Conservation (phyloP, 2,113 vertebrate species). For the Fulica atra region DNA sequence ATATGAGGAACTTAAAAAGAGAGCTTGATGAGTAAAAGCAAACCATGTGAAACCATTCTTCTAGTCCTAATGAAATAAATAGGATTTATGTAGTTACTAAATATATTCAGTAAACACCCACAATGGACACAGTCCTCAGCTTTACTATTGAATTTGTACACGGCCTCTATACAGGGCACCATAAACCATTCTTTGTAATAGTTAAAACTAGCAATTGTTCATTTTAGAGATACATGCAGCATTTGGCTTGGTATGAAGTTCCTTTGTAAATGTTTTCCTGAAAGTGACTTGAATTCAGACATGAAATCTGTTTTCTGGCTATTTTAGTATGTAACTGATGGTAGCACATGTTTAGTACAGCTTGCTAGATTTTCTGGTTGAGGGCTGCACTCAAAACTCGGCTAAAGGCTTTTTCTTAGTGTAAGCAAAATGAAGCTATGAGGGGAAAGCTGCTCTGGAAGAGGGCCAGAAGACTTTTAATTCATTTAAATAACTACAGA, state of each 20-base stretch:
- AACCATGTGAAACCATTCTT: not conserved
- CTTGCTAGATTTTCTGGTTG: not conserved
- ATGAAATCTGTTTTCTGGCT: not conserved
- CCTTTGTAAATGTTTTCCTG: not conserved
- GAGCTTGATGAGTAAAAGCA: not conserved
- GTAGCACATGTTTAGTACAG: not conserved
- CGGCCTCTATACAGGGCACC: not conserved
- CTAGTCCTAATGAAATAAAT: not conserved
- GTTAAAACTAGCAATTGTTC: not conserved
- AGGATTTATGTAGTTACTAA: not conserved
- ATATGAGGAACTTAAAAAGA: not conserved
- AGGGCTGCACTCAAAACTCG: not conserved
- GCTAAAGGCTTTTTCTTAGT: not conserved
- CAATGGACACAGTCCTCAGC: not conserved
- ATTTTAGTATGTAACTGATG: not conserved
- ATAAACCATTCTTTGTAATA: not conserved
- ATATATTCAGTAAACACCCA: not conserved
- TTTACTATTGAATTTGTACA: not conserved
- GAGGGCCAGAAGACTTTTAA: not conserved
- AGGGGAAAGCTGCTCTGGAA: not conserved
- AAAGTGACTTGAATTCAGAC: not conserved
- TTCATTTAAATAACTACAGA: not conserved
- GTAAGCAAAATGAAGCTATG: not conserved
- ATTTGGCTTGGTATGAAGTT: not conserved
- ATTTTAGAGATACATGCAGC: not conserved